A percentile compares a stretch with the other conserved stretches of the same genome.
Evolutionary conservation across 2,888 invertebrate species (phyloP).

Genomic region (Lycocerus yunnanus): DNA sequence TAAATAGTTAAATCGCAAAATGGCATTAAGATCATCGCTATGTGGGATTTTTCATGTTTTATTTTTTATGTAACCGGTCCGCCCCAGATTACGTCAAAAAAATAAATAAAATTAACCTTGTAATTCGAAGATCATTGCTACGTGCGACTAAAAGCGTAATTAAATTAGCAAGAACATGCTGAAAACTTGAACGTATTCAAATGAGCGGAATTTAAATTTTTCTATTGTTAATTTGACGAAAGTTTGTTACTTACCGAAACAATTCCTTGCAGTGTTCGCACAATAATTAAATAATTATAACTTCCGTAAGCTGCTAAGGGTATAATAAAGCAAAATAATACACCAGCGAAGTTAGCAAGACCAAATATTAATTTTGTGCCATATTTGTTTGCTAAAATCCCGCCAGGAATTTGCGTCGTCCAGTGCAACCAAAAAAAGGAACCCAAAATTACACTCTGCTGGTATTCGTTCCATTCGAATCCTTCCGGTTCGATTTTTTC

Average conservation of each 20-base stretch:
- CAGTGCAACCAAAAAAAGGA: constrained; percentile 78
- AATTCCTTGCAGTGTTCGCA: constrained; percentile 71
- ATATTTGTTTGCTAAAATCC: constrained; percentile 67
- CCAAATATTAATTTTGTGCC: constrained; percentile 77
- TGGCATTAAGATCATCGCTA: too few relatives aligned
- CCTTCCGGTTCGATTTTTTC: neutral
- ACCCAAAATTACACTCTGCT: constrained; percentile 67
- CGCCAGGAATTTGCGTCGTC: constrained; percentile 73
- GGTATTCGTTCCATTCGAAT: constrained; percentile 67
- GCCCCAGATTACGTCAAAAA: neutral
- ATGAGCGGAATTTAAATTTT: neutral
- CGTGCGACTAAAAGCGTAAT: neutral
- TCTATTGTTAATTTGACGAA: neutral
- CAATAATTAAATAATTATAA: constrained; percentile 60
- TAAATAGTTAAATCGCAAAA: too few relatives aligned
- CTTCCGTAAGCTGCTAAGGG: constrained; percentile 67
- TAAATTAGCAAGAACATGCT: neutral
- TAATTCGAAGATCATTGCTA: neutral
- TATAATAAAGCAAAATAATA: constrained; percentile 67
- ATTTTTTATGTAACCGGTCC: neutral
- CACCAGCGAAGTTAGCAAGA: constrained; percentile 65
- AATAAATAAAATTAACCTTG: neutral
- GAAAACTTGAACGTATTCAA: neutral
- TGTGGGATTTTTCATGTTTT: too few relatives aligned
- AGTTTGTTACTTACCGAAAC: constrained; percentile 61